phyloP scores from a whole-genome alignment of 2,113 vertebrate genomes.

The Limnothrissa miodon region DNA sequence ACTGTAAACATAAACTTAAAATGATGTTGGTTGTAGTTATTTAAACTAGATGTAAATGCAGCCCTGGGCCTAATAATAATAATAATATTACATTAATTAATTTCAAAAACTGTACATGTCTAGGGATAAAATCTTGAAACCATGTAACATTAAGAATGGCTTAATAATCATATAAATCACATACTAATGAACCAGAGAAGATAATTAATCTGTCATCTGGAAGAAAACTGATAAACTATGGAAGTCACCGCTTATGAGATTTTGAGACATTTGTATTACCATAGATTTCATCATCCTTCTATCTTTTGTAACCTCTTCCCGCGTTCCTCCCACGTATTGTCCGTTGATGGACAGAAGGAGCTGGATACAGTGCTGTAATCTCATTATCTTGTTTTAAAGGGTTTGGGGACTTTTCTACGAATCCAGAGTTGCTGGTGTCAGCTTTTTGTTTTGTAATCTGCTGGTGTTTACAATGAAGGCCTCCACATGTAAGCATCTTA shows the following conservation, averaged over 20 bases:
- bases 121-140: neutral
- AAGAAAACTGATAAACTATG: neutral
- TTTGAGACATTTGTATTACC: neutral
- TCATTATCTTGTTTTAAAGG: slow-evolving; percentile 62
- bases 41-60: neutral
- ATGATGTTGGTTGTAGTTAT: neutral
- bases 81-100: no score
- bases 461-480: slow-evolving; percentile 1
- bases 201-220: neutral
- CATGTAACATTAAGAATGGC: neutral
- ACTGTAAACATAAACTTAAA: neutral
- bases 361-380: slow-evolving; percentile 57
- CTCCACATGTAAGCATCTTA: slow-evolving; percentile 2
- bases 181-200: neutral
- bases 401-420: slow-evolving; percentile 54
- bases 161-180: neutral
- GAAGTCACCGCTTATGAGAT: neutral
- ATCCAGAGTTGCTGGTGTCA: slow-evolving; percentile 13
- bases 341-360: neutral
- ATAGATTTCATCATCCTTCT: neutral
- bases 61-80: no score
- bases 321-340: slow-evolving; percentile 31
- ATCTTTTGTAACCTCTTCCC: neutral
- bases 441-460: slow-evolving; percentile 1
- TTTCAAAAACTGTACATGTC: no score